Conservation (phyloP, 53 echinoderm and acorn worm genomes). For the Paracentrotus lividus region DNA sequence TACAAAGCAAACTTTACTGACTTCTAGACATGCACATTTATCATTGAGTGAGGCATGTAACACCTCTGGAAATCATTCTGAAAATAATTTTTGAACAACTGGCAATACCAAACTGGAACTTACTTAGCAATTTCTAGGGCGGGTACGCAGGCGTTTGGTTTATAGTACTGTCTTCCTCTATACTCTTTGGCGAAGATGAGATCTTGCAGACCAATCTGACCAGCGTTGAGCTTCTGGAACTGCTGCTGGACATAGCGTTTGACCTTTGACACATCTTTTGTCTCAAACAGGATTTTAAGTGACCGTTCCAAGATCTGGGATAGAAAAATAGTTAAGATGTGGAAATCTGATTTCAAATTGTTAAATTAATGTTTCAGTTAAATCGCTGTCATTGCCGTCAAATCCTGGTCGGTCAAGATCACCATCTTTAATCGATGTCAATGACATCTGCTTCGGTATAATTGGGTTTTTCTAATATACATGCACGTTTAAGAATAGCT, state of each 20-base stretch:
- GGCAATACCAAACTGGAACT: neutral
- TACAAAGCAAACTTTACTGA: too few species aligned
- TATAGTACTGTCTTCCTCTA: conserved; percentile 85
- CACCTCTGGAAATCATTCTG: neutral
- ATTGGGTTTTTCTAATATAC: too few species aligned
- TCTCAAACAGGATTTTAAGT: conserved; percentile 90
- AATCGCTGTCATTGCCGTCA: too few species aligned
- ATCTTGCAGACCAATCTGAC: conserved; percentile 89
- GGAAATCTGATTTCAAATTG: neutral
- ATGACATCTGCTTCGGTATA: too few species aligned
- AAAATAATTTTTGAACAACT: neutral
- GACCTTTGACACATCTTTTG: conserved; percentile 93
- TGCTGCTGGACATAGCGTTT: conserved; percentile 95
- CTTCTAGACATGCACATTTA: neutral
- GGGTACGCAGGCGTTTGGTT: conserved; percentile 91
- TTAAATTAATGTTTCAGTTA: too few species aligned
- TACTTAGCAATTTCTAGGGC: conserved; percentile 91
- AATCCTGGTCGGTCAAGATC: too few species aligned
- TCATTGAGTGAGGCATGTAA: neutral
- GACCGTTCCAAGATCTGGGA: conserved; percentile 91
- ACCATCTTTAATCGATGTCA: too few species aligned
- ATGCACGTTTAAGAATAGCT: too few species aligned
- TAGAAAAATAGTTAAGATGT: neutral
- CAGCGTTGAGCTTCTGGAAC: conserved; percentile 92
- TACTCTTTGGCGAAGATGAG: conserved; percentile 99